Evolutionary conservation across 2,113 vertebrate genomes (phyloP).

Genomic region (Motacilla alba): DNA sequence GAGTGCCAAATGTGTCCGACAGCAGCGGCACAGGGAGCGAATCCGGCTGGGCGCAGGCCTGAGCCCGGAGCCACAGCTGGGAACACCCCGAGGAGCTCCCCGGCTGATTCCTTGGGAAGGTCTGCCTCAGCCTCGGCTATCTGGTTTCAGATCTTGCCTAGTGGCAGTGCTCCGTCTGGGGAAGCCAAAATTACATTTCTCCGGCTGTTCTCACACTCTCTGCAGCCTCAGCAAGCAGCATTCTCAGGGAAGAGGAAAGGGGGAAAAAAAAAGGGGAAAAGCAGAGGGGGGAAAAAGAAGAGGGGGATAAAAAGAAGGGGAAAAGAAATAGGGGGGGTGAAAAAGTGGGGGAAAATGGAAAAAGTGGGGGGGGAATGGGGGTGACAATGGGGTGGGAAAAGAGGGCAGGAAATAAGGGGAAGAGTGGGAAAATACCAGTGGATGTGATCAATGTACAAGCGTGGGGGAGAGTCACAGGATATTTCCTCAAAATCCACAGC

Average conservation of each 20-base stretch:
- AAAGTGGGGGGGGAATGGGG: not conserved
- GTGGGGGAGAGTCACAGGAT: not conserved
- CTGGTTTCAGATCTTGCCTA: not conserved
- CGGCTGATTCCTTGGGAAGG: not conserved
- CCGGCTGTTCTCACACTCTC: not conserved
- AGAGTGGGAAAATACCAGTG: not conserved
- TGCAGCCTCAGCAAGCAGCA: not conserved
- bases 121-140: not conserved
- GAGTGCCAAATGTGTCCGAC: not conserved
- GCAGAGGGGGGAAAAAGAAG: not conserved
- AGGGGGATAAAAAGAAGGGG: not conserved
- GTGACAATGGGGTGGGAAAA: not conserved
- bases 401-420: fast-evolving
- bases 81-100: not conserved
- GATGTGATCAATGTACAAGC: fast-evolving
- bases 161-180: not conserved
- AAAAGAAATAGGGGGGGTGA: not conserved
- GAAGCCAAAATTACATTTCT: not conserved
- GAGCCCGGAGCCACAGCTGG: not conserved
- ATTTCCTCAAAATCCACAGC: not conserved
- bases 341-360: not conserved
- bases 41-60: not conserved
- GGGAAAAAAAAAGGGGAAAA: not conserved
- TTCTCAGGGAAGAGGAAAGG: not conserved
- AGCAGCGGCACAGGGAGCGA: not conserved